phyloP scores from a whole-genome alignment of 1,140 invertebrate genomes.

The Drosophila arizonae region DNA sequence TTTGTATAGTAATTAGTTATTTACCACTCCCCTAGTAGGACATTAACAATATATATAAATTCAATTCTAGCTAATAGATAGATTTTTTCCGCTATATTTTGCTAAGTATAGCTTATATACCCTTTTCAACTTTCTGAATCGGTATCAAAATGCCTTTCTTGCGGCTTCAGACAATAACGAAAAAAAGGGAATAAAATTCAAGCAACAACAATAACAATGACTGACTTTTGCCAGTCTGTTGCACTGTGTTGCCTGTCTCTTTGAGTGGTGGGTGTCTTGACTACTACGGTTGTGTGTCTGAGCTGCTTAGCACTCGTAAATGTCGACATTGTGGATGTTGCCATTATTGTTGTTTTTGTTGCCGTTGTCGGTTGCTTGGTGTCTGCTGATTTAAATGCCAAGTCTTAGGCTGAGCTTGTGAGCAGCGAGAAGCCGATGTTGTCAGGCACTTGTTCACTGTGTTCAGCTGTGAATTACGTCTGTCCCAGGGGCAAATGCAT shows the following conservation, averaged over 20 bases:
- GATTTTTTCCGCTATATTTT: no score
- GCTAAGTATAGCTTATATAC: no score
- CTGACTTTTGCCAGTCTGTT: constrained; percentile 61
- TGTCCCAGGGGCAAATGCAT: not conserved
- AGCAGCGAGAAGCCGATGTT: constrained; percentile 25
- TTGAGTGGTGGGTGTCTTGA: constrained; percentile 66
- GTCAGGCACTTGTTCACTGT: constrained; percentile 42
- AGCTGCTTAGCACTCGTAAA: constrained; percentile 55
- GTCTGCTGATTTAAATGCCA: constrained; percentile 44
- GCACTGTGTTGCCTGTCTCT: not conserved
- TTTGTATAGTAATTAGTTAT: no score
- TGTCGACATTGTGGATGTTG: constrained; percentile 9
- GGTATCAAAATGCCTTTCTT: constrained; percentile 54
- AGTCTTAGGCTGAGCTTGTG: constrained; percentile 33
- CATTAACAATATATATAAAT: no score
- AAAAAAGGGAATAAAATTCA: constrained; percentile 30
- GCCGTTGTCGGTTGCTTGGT: constrained; percentile 26
- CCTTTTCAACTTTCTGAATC: no score
- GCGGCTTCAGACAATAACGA: constrained; percentile 20
- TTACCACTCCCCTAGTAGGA: no score
- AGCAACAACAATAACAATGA: constrained; percentile 50
- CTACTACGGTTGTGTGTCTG: constrained; percentile 53
- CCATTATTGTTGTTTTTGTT: not conserved
- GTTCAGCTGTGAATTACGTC: constrained; percentile 50
- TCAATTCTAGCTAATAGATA: no score